Evolutionary conservation across 1,140 invertebrate genomes (phyloP).

Genomic region (Drosophila teissieri): DNA sequence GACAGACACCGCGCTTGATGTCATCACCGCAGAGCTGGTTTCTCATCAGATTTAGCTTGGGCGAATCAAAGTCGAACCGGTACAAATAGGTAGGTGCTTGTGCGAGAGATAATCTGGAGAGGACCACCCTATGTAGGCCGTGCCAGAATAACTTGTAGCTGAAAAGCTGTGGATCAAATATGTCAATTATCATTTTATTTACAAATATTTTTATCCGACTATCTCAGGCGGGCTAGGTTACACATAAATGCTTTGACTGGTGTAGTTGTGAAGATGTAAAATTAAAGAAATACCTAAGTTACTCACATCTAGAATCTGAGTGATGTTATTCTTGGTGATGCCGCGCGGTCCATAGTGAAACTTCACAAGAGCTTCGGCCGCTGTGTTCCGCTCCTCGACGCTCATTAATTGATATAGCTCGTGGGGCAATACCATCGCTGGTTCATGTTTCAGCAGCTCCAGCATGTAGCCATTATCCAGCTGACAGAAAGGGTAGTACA

Average conservation of each 20-base stretch:
- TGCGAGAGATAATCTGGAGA: conserved; percentile 65
- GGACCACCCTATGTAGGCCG: conserved; percentile 74
- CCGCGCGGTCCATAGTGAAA: conserved; percentile 55
- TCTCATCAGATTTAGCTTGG: conserved; percentile 61
- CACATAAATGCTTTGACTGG: no score
- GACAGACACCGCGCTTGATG: conserved; percentile 84
- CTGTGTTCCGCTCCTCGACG: conserved; percentile 14
- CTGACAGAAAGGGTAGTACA: conserved; percentile 55
- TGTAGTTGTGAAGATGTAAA: no score
- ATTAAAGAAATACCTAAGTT: background rate
- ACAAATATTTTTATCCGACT: no score
- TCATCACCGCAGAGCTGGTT: conserved; percentile 67
- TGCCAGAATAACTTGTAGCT: conserved; percentile 84
- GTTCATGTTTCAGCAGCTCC: conserved; percentile 45
- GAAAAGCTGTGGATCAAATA: conserved; percentile 37
- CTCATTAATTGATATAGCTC: conserved; percentile 41
- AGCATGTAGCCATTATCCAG: conserved; percentile 50
- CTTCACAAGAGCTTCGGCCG: conserved; percentile 19
- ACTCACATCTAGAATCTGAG: conserved; percentile 62
- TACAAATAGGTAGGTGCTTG: conserved; percentile 84
- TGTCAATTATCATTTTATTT: no score
- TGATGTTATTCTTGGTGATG: conserved; percentile 48
- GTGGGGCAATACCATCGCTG: conserved; percentile 50
- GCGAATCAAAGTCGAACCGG: conserved; percentile 84
- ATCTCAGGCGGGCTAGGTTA: no score